These are phyloP conservation scores for Mercenaria mercenaria DNA, from an alignment of 1,140 invertebrate genomes.

Conservation along the genomic window DNA sequence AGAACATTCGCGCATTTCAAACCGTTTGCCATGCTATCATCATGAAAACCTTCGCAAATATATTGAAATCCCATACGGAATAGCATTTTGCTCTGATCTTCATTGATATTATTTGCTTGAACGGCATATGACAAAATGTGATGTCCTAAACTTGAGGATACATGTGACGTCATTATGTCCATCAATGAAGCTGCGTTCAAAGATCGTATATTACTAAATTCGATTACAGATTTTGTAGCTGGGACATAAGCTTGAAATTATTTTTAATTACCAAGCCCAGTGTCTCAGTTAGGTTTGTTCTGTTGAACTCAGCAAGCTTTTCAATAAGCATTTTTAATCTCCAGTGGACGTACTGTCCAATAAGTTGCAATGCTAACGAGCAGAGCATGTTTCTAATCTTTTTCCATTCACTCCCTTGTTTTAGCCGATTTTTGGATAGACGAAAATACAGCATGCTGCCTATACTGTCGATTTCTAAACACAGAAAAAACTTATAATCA, in stretches of 20 bases:
- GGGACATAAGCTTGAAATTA: neutral
- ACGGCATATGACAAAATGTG: neutral
- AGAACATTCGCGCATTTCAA: neutral
- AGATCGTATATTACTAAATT: neutral
- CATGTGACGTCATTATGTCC: neutral
- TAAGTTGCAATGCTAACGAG: neutral
- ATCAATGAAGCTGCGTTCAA: neutral
- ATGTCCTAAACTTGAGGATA: neutral
- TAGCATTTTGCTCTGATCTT: neutral
- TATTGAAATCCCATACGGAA: neutral
- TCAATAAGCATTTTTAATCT: neutral
- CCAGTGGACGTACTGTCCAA: neutral
- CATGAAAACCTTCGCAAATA: neutral
- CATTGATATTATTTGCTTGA: neutral
- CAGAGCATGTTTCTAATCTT: neutral
- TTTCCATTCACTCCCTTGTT: no score
- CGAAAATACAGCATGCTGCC: neutral
- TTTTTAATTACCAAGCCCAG: neutral
- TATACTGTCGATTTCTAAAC: neutral
- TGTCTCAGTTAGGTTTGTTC: neutral
- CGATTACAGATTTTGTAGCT: neutral
- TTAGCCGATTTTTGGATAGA: neutral
- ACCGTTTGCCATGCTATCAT: neutral
- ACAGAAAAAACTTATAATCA: neutral
- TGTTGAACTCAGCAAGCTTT: neutral